These are phyloP conservation scores for Syrrhaptes paradoxus DNA, from an alignment of 2,113 vertebrate species.

Conservation along the genomic window DNA sequence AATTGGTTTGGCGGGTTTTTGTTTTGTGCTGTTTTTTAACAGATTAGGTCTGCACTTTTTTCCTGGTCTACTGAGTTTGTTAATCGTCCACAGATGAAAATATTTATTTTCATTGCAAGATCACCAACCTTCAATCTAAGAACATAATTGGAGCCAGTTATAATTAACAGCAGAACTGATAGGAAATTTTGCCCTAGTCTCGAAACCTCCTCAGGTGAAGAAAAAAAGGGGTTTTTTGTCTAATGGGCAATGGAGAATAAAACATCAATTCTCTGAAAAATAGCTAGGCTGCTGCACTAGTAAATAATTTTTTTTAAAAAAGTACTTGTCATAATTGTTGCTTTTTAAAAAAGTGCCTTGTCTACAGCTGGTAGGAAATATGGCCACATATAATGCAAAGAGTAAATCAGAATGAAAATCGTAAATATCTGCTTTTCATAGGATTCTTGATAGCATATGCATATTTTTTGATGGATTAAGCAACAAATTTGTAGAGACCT, in stretches of 20 bases:
- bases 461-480: constrained; percentile 22
- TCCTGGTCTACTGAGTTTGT: constrained; percentile 46
- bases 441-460: not conserved
- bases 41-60: constrained; percentile 1
- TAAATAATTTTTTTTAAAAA: not conserved
- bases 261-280: not conserved
- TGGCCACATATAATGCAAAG: not conserved
- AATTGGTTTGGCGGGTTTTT: not conserved
- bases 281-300: not conserved
- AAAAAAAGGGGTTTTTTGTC: not conserved
- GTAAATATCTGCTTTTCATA: not conserved
- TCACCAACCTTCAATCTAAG: constrained; percentile 20
- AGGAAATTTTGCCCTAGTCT: constrained; percentile 7
- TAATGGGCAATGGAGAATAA: not conserved
- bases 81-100: constrained; percentile 61
- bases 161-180: constrained; percentile 16
- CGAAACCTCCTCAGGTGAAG: not conserved
- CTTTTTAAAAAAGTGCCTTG: not conserved
- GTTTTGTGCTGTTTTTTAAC: not conserved
- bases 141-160: not conserved
- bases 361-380: not conserved
- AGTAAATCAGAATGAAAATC: not conserved
- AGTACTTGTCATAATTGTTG: not conserved
- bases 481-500: not conserved
- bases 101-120: constrained; percentile 20